Evolutionary conservation across 2,797 vertebrate species (phyloP).

Genomic region (Etheostoma nigrum): DNA sequence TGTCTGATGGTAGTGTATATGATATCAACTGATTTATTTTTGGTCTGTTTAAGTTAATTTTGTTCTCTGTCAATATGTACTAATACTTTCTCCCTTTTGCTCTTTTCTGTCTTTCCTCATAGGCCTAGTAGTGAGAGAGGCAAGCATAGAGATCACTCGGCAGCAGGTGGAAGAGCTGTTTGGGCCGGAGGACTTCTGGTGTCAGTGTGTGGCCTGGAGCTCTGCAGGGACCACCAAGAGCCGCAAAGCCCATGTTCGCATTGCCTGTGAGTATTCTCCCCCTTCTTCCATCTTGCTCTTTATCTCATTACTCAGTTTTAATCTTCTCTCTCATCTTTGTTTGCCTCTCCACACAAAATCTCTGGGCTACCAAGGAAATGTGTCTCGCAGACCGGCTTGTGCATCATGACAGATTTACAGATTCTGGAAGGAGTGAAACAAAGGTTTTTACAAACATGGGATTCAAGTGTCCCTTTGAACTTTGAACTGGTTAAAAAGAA

Average conservation of each 20-base stretch:
- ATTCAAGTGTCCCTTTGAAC: constrained; percentile 68
- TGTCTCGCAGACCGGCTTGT: constrained; percentile 43
- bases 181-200: constrained; percentile 98
- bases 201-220: constrained; percentile 99
- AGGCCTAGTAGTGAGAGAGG: constrained; percentile 97
- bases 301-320: constrained; percentile 46
- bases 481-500: constrained; percentile 60
- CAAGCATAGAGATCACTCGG: constrained; percentile 98
- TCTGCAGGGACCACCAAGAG: constrained; percentile 98
- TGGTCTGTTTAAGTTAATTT: constrained; percentile 2
- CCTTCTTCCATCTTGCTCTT: constrained; percentile 10
- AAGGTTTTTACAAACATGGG: constrained; percentile 45
- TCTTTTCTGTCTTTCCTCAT: constrained; percentile 37
- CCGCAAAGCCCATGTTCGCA: constrained; percentile 96
- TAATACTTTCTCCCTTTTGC: background rate
- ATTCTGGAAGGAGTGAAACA: constrained; percentile 42
- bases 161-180: constrained; percentile 99
- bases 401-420: constrained; percentile 61
- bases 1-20: constrained; percentile 6
- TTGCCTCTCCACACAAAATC: constrained; percentile 61
- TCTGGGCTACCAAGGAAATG: constrained; percentile 46
- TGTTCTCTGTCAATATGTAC: background rate
- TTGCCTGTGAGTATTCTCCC: constrained; percentile 92
- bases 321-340: constrained; percentile 58
- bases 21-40: constrained; percentile 11